Evolutionary conservation across 2,888 invertebrate species (phyloP).

Genomic region (Euclidia mi): DNA sequence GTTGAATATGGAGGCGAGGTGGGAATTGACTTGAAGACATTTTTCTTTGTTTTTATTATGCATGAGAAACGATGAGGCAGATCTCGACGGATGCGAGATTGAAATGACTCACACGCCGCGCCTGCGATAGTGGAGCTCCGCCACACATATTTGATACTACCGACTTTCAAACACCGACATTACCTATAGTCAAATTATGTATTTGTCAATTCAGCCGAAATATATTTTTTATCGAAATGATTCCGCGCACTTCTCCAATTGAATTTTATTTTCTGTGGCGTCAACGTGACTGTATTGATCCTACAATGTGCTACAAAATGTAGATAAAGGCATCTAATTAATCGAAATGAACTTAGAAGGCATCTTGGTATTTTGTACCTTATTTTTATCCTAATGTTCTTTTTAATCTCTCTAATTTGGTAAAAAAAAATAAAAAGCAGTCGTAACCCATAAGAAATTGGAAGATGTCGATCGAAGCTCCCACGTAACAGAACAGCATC

Average conservation of each 20-base stretch:
- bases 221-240: not conserved
- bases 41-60: slow-evolving; percentile 60
- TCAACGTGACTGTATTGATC: too few species aligned
- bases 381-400: too few species aligned
- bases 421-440: not conserved
- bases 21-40: slow-evolving; percentile 55
- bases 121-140: slow-evolving; percentile 28
- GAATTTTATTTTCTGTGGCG: not conserved
- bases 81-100: slow-evolving; percentile 37
- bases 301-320: too few species aligned
- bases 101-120: slow-evolving; percentile 35
- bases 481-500: slow-evolving; percentile 30
- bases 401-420: too few species aligned
- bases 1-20: slow-evolving; percentile 49
- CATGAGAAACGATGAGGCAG: slow-evolving; percentile 40
- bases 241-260: not conserved
- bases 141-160: slow-evolving; percentile 6
- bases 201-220: slow-evolving; percentile 1
- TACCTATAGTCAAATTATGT: slow-evolving; percentile 11
- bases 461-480: slow-evolving; percentile 14
- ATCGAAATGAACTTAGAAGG: too few species aligned
- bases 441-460: not conserved
- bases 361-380: too few species aligned
- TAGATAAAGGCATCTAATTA: too few species aligned
- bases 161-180: slow-evolving; percentile 3